Base-by-base conservation (phyloP, 2,113 vertebrate species). In the Scolopax mira region DNA sequence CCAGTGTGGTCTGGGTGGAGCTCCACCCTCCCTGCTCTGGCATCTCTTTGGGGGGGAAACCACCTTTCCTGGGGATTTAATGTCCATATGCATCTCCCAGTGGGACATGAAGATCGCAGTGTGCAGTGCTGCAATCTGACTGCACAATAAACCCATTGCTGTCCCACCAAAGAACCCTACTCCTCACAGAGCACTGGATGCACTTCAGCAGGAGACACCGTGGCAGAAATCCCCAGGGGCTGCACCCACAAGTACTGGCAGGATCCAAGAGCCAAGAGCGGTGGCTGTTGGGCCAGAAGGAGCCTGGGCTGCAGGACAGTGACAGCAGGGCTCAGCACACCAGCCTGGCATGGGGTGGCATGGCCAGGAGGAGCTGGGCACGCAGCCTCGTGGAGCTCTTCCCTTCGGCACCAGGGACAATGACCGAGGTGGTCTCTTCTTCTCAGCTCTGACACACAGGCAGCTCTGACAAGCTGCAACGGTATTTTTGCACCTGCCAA, bases 381-480 rank as follows among this genome's bases (percentile, higher is more conserved):
- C 2, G 0, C 44, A 49, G 67, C 41, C 41, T 24, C 2, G 0
- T 5, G 0, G 30, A 31, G 62, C 44, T 16, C 30, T 57, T 27
- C 39, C 39, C 69, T 65, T 31, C 1, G 11, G 86, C 30, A 4
- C 27, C 24, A 5, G 27, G 25, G 19, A 25, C 28, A 7, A 14
- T 15, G 74, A 54, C 25, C 3, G 3, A 10, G 57, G 75, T 1
- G 1, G 35, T 31, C 19, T 44, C 49, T 33, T 18, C 15, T 15
- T 61, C 54, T n/a, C 49, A 17, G 25, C 54, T 55, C 69, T 3
- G 23, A 37, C 27, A 21, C 5, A 3, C 4, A 21, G 21, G 77
- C 44, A 41, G 64, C 44, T 65, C 65, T 66, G 65, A 72, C 30
- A 92, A 88, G 65, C 58, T 92, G 72, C 22, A 60, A 3, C 21